A percentile compares a stretch with the other conserved stretches of the same genome.
These are phyloP conservation scores for Nannospalax galili DNA, from an alignment of 2,113 vertebrate genomes.

Conservation along the genomic window DNA sequence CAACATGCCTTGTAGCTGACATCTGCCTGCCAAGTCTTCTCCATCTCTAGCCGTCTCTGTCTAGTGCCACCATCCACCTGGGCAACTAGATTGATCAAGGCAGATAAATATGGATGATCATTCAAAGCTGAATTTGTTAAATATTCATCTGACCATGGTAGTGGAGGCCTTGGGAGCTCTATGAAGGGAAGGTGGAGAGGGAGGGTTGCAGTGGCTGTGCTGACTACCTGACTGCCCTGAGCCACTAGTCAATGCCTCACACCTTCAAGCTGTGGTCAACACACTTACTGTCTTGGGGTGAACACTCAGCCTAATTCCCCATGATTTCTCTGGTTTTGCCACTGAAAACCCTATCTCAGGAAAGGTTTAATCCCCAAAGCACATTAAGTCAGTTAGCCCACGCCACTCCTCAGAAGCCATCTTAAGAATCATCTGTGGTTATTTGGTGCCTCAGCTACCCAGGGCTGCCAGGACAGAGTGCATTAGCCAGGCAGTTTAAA, in stretches of 20 bases:
- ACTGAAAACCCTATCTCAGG: neutral
- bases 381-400: neutral
- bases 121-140: neutral
- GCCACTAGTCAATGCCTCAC: neutral
- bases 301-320: neutral
- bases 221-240: neutral
- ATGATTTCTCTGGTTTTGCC: neutral
- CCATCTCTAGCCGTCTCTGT: neutral
- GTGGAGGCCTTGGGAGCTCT: neutral
- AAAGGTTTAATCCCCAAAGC: neutral
- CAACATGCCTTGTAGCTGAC: neutral
- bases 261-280: neutral
- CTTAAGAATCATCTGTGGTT: neutral
- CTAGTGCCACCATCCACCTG: neutral
- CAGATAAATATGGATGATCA: neutral
- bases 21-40: neutral
- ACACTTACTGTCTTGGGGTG: neutral
- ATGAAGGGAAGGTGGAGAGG: neutral
- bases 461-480: neutral
- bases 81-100: neutral
- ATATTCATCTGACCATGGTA: neutral
- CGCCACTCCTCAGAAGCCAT: neutral
- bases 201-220: no score
- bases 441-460: neutral
- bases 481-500: neutral